Evolutionary conservation across 2,888 invertebrate species (phyloP).

Genomic region (Poecilobothrus nobilitatus): DNA sequence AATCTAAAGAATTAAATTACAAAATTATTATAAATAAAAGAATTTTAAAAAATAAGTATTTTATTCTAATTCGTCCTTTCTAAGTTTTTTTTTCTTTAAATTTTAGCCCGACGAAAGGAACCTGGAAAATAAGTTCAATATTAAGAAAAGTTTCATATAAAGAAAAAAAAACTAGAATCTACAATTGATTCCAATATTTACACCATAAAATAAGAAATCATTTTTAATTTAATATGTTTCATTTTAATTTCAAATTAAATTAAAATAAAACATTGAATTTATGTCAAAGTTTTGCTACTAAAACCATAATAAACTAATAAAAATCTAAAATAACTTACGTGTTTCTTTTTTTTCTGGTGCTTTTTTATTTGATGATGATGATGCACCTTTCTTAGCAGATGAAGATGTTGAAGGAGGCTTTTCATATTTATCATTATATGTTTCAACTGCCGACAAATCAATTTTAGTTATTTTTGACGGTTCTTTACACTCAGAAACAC

Average conservation of each 20-base stretch:
- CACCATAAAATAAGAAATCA: too few species aligned
- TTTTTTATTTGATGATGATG: constrained; percentile 14
- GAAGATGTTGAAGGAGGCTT: not conserved
- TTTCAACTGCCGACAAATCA: constrained; percentile 7
- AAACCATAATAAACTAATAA: too few species aligned
- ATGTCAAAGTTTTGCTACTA: not conserved
- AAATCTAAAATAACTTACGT: not conserved
- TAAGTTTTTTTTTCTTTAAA: not conserved
- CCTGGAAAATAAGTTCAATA: not conserved
- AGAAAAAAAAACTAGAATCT: too few species aligned
- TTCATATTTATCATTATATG: constrained; percentile 10
- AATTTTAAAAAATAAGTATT: too few species aligned
- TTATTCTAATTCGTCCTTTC: not conserved
- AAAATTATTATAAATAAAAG: too few species aligned
- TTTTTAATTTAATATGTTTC: too few species aligned
- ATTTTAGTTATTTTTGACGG: constrained; percentile 7
- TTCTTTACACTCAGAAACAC: constrained; percentile 24
- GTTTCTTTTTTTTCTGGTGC: not conserved
- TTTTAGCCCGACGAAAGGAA: not conserved
- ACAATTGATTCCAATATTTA: too few species aligned
- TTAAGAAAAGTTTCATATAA: not conserved
- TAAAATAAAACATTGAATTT: too few species aligned
- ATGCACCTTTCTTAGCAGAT: not conserved
- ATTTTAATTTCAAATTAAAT: too few species aligned
- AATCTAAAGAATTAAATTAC: too few species aligned